Percentiles rank a stretch among this genome's conserved stretches.
These are phyloP conservation scores for Sabellastarte sp. DNA, from an alignment of 2,888 invertebrate genomes.

Conservation along the genomic window DNA sequence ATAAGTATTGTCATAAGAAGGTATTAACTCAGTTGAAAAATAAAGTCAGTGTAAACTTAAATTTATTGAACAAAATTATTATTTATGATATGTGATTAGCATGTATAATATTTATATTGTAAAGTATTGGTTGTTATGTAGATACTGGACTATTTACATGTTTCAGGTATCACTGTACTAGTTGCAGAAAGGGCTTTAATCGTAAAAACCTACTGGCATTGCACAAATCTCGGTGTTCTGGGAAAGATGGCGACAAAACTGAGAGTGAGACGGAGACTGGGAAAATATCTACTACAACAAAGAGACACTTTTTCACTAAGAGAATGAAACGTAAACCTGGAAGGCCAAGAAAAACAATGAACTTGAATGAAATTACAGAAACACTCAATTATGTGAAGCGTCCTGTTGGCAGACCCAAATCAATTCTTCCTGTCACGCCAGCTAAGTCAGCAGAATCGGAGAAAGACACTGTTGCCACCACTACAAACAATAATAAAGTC, in stretches of 20 bases:
- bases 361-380: conserved; percentile 16
- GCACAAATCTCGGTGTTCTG: not conserved
- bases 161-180: not conserved
- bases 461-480: not conserved
- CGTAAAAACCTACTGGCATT: not conserved
- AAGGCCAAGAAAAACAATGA: conserved; percentile 37
- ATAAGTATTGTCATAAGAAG: too few relatives aligned
- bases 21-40: too few relatives aligned
- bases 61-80: too few relatives aligned
- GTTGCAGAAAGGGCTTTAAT: not conserved
- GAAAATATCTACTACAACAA: not conserved
- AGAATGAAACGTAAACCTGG: conserved; percentile 12
- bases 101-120: not conserved
- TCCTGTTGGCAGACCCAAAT: not conserved
- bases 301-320: not conserved
- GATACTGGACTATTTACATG: not conserved
- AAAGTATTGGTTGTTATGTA: not conserved
- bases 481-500: not conserved
- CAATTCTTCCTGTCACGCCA: not conserved
- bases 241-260: not conserved
- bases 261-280: not conserved
- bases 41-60: too few relatives aligned
- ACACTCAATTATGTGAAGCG: conserved; percentile 6
- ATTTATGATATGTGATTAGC: too few relatives aligned
- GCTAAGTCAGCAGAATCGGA: not conserved